Evolutionary conservation across 2,797 vertebrate genomes (phyloP).

Genomic region (Danio aesculapii): DNA sequence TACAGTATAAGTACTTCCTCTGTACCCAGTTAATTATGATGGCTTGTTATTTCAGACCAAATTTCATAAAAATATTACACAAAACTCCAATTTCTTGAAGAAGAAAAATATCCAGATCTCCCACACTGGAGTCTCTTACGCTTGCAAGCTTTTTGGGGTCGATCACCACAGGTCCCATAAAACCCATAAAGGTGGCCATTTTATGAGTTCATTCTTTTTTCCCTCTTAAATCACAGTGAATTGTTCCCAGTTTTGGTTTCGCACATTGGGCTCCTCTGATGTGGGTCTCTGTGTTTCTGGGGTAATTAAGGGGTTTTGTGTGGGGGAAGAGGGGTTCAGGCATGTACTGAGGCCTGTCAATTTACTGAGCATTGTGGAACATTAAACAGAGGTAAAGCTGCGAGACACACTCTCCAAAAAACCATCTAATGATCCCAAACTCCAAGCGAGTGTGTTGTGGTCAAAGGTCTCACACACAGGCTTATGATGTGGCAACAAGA

Average conservation of each 20-base stretch:
- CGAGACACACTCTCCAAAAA: constrained; percentile 17
- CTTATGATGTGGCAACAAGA: constrained; percentile 16
- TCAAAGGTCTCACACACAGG: neutral
- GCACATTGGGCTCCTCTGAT: constrained; percentile 45
- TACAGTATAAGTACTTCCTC: constrained; percentile 8
- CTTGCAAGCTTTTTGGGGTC: constrained; percentile 12
- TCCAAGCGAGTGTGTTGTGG: constrained; percentile 12
- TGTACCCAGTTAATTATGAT: neutral
- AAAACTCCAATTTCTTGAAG: neutral
- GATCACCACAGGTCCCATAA: constrained; percentile 14
- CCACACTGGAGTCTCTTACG: neutral
- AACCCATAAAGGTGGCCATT: constrained; percentile 22
- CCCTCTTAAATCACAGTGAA: constrained; percentile 43
- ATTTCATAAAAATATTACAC: constrained; percentile 16
- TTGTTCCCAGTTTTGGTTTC: constrained; percentile 39
- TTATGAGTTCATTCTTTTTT: neutral
- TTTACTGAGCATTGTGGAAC: constrained; percentile 51
- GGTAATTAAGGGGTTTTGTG: constrained; percentile 45
- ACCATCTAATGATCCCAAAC: constrained; percentile 12
- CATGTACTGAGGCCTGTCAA: constrained; percentile 4
- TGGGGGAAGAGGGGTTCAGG: neutral
- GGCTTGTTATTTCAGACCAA: neutral
- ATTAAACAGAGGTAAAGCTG: constrained; percentile 45
- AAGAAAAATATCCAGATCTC: neutral
- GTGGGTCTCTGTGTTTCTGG: constrained; percentile 45